Percentiles rank a stretch among this genome's conserved stretches.
These are phyloP conservation scores for Lasius fuliginosus DNA, from an alignment of 2,888 invertebrate genomes.

Conservation along the genomic window DNA sequence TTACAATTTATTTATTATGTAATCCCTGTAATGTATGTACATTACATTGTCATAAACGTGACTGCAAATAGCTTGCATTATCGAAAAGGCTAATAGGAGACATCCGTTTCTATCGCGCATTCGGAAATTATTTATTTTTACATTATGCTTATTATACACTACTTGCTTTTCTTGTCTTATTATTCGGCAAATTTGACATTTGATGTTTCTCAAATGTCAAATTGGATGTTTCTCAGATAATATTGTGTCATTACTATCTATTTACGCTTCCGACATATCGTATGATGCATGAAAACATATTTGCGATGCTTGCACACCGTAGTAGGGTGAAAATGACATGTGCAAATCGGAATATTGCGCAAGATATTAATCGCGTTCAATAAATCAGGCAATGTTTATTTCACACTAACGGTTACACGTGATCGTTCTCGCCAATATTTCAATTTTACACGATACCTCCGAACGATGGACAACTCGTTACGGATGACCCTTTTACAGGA, in stretches of 20 bases:
- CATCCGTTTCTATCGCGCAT: background rate
- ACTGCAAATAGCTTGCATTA: background rate
- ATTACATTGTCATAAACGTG: conserved; percentile 1
- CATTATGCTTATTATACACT: no score
- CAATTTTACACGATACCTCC: conserved; percentile 8
- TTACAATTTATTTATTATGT: conserved; percentile 13
- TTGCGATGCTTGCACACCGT: background rate
- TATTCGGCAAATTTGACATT: background rate
- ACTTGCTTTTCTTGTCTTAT: background rate
- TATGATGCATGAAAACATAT: background rate
- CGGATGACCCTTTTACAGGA: conserved; percentile 25
- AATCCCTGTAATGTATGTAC: background rate
- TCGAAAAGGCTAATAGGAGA: background rate
- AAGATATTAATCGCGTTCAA: background rate
- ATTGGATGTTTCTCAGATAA: background rate
- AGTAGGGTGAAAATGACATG: conserved; percentile 16
- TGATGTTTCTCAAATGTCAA: background rate
- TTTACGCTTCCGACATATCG: background rate
- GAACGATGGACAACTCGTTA: conserved; percentile 32
- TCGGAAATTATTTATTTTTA: background rate
- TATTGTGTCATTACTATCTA: background rate
- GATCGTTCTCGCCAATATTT: conserved; percentile 36
- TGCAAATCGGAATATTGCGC: conserved; percentile 24
- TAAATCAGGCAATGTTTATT: conserved; percentile 46
- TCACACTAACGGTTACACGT: conserved; percentile 20